A percentile compares a stretch with the other conserved stretches of the same genome.
phyloP scores from a whole-genome alignment of 2,797 vertebrate species.

The Anguilla megastoma region DNA sequence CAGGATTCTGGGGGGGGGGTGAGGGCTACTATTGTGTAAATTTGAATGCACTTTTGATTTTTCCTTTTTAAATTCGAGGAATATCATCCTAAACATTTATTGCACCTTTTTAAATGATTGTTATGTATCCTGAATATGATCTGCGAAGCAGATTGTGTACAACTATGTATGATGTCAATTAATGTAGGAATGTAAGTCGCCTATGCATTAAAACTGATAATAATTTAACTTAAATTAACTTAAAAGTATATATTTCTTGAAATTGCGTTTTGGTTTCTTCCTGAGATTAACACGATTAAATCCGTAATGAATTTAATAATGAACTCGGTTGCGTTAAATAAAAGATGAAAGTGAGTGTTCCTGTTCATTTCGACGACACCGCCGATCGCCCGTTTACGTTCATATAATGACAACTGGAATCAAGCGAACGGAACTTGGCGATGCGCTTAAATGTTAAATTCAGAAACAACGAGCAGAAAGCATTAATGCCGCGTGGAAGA shows the following conservation, averaged over 20 bases:
- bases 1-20: background rate
- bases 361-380: background rate
- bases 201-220: background rate
- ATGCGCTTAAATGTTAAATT: background rate
- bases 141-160: background rate
- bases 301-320: background rate
- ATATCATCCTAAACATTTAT: background rate
- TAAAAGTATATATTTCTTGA: too few species aligned
- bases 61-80: background rate
- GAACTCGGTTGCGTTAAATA: background rate
- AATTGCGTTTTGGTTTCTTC: background rate
- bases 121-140: background rate
- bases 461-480: background rate
- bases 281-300: background rate
- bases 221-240: background rate
- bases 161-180: background rate
- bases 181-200: background rate
- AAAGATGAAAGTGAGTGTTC: background rate
- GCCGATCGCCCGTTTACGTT: background rate
- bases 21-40: background rate
- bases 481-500: background rate
- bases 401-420: background rate
- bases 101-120: background rate
- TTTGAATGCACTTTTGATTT: background rate
- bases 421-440: background rate